Evolutionary conservation across 1,140 invertebrate genomes (phyloP).

Genomic region (Drosophila nebulosa): DNA sequence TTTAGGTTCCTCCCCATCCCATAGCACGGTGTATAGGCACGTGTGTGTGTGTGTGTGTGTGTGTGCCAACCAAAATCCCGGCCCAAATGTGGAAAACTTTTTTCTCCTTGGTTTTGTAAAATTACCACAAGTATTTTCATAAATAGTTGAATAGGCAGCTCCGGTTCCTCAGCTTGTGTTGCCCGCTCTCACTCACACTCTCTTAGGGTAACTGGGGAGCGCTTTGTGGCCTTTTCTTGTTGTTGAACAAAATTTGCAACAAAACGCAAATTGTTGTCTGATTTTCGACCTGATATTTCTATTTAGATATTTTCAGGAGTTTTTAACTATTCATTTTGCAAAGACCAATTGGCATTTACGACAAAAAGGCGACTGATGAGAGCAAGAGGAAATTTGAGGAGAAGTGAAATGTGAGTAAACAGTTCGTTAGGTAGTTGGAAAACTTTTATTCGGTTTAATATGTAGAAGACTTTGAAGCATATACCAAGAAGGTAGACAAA

Average conservation of each 20-base stretch:
- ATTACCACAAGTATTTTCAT: conserved; percentile 74
- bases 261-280: conserved; percentile 41
- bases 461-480: not conserved
- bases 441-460: conserved; percentile 23
- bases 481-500: not conserved
- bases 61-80: conserved; percentile 1
- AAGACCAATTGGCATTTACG: conserved; percentile 39
- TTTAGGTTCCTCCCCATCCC: not conserved
- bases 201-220: conserved; percentile 12
- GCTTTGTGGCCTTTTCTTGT: conserved; percentile 44
- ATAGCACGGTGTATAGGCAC: not conserved
- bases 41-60: not conserved
- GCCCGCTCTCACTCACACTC: not conserved
- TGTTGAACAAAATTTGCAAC: conserved; percentile 37
- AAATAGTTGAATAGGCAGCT: conserved; percentile 73
- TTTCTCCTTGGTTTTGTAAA: conserved; percentile 25
- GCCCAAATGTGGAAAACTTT: conserved; percentile 13
- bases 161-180: too few relatives aligned
- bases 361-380: not conserved
- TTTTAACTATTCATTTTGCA: conserved; percentile 54
- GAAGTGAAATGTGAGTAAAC: not conserved
- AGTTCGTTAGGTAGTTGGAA: not conserved
- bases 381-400: not conserved
- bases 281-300: conserved; percentile 50
- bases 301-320: conserved; percentile 30